Evolutionary conservation across 2,113 vertebrate species (phyloP).

Genomic region (Dascyllus trimaculatus): DNA sequence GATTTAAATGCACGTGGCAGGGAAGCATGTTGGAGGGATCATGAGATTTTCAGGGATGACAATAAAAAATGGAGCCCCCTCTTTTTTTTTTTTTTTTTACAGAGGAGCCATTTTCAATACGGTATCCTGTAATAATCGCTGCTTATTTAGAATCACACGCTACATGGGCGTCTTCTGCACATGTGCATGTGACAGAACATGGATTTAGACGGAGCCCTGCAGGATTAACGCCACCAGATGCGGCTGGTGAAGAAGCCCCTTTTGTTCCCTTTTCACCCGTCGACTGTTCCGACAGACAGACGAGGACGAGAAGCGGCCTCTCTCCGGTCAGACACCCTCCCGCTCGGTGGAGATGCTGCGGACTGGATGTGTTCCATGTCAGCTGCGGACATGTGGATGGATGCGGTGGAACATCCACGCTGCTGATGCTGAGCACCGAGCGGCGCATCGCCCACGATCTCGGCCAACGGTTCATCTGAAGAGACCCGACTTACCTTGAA

Average conservation of each 20-base stretch:
- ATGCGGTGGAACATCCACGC: background rate
- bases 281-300: background rate
- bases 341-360: background rate
- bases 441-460: background rate
- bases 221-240: slow-evolving; percentile 33
- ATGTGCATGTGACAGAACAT: background rate
- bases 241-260: slow-evolving; percentile 4
- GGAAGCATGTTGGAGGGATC: no score
- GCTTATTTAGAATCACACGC: background rate
- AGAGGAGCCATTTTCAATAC: no score
- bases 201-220: slow-evolving; percentile 7
- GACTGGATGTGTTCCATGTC: no score
- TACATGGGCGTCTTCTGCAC: background rate
- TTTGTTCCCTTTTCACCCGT: background rate
- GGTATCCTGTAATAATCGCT: no score
- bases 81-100: no score
- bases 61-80: background rate
- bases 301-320: background rate
- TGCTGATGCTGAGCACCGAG: background rate
- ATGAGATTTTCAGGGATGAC: background rate
- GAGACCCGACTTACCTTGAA: background rate
- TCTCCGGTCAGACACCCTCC: no score
- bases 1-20: no score
- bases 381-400: background rate
- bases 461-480: background rate